Conservation (phyloP, 2,888 invertebrate genomes). For the Drosophila quinaria region DNA sequence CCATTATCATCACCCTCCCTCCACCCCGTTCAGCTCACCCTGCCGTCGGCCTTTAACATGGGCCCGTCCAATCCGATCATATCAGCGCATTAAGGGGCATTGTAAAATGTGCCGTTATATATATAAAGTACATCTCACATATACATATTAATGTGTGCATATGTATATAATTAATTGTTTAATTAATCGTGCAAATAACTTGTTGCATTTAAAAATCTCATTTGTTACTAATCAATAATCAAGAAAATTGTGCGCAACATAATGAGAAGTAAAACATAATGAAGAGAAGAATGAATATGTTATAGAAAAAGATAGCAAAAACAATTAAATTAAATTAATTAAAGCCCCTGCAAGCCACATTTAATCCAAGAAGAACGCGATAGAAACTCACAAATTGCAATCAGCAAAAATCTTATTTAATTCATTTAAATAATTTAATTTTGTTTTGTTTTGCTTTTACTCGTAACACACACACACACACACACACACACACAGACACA, state of each 20-base stretch:
- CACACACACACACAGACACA: too few relatives aligned
- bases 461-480: conserved; percentile 22
- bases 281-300: not conserved
- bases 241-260: conserved; percentile 32
- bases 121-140: conserved; percentile 14
- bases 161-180: conserved; percentile 45
- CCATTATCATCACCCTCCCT: conserved; percentile 14
- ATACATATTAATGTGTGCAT: conserved; percentile 36
- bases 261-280: not conserved
- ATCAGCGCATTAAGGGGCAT: conserved; percentile 49
- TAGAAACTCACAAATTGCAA: conserved; percentile 33
- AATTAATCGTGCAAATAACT: conserved; percentile 75
- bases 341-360: conserved; percentile 33
- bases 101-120: conserved; percentile 23
- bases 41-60: conserved; percentile 15
- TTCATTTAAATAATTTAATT: conserved; percentile 83
- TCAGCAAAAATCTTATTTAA: conserved; percentile 83
- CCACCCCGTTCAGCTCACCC: not conserved
- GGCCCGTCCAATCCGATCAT: conserved; percentile 44
- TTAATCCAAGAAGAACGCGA: conserved; percentile 48
- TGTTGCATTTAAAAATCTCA: conserved; percentile 73
- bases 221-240: conserved; percentile 79
- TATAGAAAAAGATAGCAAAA: conserved; percentile 27
- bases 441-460: conserved; percentile 72
- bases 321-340: conserved; percentile 30